Evolutionary conservation across 2,888 invertebrate species (phyloP).

Genomic region (Chironomus riparius): DNA sequence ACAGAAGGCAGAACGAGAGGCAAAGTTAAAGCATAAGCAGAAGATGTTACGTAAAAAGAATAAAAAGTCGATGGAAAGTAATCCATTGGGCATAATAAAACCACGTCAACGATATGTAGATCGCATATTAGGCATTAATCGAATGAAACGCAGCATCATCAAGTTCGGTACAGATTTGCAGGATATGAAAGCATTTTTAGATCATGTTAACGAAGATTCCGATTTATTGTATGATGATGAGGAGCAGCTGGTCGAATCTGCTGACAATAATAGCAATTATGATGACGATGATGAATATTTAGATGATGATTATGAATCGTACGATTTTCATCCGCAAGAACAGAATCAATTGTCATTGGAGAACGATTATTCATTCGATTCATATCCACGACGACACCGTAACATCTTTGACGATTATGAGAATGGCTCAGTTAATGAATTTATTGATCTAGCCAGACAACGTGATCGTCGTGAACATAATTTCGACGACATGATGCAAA

Average conservation of each 20-base stretch:
- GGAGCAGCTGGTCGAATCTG: neutral
- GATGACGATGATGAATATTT: slow-evolving; percentile 2
- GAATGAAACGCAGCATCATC: slow-evolving; percentile 23
- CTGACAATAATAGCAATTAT: neutral
- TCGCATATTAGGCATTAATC: slow-evolving; percentile 12
- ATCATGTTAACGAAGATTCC: slow-evolving; percentile 1
- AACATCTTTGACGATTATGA: slow-evolving; percentile 16
- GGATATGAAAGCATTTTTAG: slow-evolving; percentile 17
- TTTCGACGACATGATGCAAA: neutral
- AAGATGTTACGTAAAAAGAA: neutral
- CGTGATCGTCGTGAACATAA: slow-evolving; percentile 12
- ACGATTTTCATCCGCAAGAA: neutral
- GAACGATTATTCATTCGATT: neutral
- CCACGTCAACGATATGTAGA: slow-evolving; percentile 12
- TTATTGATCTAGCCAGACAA: slow-evolving; percentile 19
- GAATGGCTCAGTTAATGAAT: slow-evolving; percentile 23
- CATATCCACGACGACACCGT: neutral
- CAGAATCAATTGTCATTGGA: slow-evolving; percentile 1
- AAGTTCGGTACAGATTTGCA: neutral
- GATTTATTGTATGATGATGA: slow-evolving; percentile 1
- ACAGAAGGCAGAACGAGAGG: neutral
- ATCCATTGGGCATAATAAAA: slow-evolving; percentile 22
- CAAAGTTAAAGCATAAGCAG: neutral
- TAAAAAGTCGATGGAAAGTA: neutral
- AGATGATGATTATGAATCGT: slow-evolving; percentile 1